A percentile compares a stretch with the other conserved stretches of the same genome.
phyloP scores from a whole-genome alignment of 2,113 vertebrate genomes.

The Cebus imitator region DNA sequence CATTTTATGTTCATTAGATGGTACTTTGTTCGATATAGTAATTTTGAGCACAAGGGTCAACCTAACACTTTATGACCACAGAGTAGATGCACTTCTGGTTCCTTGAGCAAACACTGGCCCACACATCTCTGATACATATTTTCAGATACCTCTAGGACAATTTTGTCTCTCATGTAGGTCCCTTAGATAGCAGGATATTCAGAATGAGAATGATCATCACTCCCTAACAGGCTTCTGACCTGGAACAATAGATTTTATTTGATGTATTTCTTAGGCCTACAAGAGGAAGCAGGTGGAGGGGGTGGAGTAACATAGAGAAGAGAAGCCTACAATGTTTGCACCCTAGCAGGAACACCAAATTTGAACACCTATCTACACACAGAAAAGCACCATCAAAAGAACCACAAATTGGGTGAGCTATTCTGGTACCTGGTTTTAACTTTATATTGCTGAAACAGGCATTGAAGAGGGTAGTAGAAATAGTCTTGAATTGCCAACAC shows the following conservation, averaged over 20 bases:
- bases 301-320: too few species aligned
- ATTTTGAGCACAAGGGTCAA: background rate
- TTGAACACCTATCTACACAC: too few species aligned
- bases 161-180: background rate
- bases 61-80: background rate
- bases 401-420: too few species aligned
- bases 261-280: background rate
- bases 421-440: too few species aligned
- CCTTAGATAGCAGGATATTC: background rate
- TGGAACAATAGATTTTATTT: slow-evolving; percentile 20
- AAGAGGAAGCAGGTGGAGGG: background rate
- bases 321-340: too few species aligned
- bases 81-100: background rate
- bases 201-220: background rate
- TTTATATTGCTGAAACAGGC: too few species aligned
- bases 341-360: too few species aligned
- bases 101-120: background rate
- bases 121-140: background rate
- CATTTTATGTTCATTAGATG: background rate
- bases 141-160: background rate
- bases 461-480: too few species aligned
- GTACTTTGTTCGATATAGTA: background rate
- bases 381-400: too few species aligned
- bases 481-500: too few species aligned
- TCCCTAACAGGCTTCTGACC: background rate